Evolutionary conservation across 2,888 invertebrate genomes (phyloP).

Genomic region (Pristionchus maxplancki): DNA sequence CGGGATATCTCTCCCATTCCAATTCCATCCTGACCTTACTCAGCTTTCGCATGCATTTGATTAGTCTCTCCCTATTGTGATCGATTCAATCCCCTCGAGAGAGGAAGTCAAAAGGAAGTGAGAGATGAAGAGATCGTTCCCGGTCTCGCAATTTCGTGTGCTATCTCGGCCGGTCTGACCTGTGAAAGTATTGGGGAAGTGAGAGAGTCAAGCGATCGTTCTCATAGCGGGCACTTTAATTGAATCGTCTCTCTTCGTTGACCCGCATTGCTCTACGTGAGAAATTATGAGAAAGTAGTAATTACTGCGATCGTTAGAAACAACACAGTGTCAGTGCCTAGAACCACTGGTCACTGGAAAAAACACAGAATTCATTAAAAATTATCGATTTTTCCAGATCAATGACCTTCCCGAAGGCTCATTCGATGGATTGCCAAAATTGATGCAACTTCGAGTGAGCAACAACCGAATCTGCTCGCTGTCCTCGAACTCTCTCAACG

Average conservation of each 20-base stretch:
- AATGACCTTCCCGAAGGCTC: constrained; percentile 60
- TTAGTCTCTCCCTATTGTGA: constrained; percentile 39
- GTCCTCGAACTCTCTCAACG: constrained; percentile 68
- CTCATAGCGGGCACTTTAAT: constrained; percentile 42
- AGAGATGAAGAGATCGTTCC: not conserved
- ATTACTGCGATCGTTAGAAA: not conserved
- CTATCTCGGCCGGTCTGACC: not conserved
- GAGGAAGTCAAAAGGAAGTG: constrained; percentile 5
- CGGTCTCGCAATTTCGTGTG: not conserved
- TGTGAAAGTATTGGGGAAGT: not conserved
- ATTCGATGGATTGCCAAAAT: constrained; percentile 58
- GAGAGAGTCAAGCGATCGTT: not conserved
- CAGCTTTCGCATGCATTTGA: not conserved
- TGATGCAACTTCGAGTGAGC: constrained; percentile 66
- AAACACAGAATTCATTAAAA: not conserved
- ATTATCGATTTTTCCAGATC: constrained; percentile 53
- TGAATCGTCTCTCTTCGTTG: constrained; percentile 17
- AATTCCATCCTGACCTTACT: constrained; percentile 13
- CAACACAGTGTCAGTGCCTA: constrained; percentile 21
- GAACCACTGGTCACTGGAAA: not conserved
- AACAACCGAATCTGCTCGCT: constrained; percentile 69
- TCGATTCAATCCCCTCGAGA: not conserved
- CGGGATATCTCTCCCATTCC: constrained; percentile 1
- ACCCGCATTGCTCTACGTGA: constrained; percentile 24
- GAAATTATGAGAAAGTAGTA: constrained; percentile 28